A percentile compares a stretch with the other conserved stretches of the same genome.
Evolutionary conservation across 1,140 invertebrate genomes (phyloP).

Genomic region (Phthorimaea operculella): DNA sequence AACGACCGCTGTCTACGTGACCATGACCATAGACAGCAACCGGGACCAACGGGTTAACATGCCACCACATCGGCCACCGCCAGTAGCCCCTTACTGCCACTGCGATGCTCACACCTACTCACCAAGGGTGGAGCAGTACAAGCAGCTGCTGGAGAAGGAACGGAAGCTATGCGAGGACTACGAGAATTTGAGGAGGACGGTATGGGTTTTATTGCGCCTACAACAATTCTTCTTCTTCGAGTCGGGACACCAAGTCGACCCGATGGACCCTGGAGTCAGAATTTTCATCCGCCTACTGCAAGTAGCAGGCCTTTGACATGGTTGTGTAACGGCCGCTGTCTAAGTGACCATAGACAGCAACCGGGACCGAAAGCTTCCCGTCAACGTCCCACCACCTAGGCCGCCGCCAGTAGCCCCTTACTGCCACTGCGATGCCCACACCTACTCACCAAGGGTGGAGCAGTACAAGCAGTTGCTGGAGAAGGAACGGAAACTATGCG

Average conservation of each 20-base stretch:
- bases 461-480: conserved; percentile 70
- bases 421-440: conserved; percentile 68
- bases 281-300: no score
- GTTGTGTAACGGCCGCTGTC: no score
- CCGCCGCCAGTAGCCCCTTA: conserved; percentile 60
- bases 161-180: conserved; percentile 66
- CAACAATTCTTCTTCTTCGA: no score
- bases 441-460: conserved; percentile 65
- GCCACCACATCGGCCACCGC: conserved; percentile 37
- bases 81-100: conserved; percentile 66
- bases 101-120: conserved; percentile 68
- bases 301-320: conserved; percentile 28
- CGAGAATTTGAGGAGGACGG: conserved; percentile 59
- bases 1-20: no score
- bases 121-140: conserved; percentile 68
- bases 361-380: no score
- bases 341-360: no score
- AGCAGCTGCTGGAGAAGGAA: conserved; percentile 69
- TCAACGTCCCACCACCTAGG: conserved; percentile 37
- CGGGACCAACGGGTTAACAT: no score
- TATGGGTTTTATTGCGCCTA: no score
- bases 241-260: conserved; percentile 40
- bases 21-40: no score
- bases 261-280: no score
- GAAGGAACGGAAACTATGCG: conserved; percentile 67